Base-by-base conservation (phyloP, 2,888 invertebrate species). In the Lasioglossum leucozonium region DNA sequence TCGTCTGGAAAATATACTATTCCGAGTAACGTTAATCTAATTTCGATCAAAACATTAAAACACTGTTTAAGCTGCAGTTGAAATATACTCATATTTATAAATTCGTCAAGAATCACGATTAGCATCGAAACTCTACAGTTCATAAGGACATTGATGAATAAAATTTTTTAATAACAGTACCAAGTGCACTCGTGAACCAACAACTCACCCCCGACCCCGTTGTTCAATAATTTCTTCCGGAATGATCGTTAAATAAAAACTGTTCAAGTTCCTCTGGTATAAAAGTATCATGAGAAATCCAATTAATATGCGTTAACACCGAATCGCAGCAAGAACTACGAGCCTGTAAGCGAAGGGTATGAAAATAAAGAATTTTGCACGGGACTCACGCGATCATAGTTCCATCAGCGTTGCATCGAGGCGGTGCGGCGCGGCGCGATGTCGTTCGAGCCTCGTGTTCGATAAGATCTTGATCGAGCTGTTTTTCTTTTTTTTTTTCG, bases 381-480 rank as follows among this genome's bases (percentile, higher is more conserved):
- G 30, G 30, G 30, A 62, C 26, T 22, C 69, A 40, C 37, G 34
- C 37, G 34, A 69, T 69, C 69, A 37, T n/a, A 4, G 47, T 40
- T 75, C 40, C 51, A 71, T 42, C 72, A 51, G 58, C 42, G 42
- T 75, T 6, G 22, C 51, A 73, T 67, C 55, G 34, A 30, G 8
- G 47, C 55, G 18, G 34, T 37, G 34, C 34, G 34, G 34, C 34
- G 34, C n/a, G n/a, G n/a, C n/a, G 34, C 34, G 34, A 2, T 2
- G 76, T 76, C 65, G 65, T 83, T 83, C 72, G 62, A 72, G 44
- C 44, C 44, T 30, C 16, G 6, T 11, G 65, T 26, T 22, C 34
- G 55, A 72, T 79, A 79, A 72, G 74, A 82, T 82, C 78, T 80
- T 51, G 30, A 47, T 72, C 51, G 69, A 77, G 51, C 10, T 51